These are phyloP conservation scores for Gymnobelideus leadbeateri DNA, from an alignment of 2,113 vertebrate species.

Conservation along the genomic window DNA sequence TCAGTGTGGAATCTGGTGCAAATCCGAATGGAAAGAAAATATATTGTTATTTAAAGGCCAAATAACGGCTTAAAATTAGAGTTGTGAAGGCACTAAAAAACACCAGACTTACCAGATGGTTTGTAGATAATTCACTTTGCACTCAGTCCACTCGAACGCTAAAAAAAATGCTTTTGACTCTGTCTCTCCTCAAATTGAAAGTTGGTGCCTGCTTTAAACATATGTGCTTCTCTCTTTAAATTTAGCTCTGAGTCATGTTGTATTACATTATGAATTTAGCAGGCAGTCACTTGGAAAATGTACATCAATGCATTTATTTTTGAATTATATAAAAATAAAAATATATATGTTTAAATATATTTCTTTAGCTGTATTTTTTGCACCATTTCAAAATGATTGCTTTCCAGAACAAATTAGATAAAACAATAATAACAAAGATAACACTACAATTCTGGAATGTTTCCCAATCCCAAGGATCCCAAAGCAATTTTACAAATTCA, in stretches of 20 bases:
- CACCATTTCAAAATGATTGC: slow-evolving; percentile 77
- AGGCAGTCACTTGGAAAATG: slow-evolving; percentile 79
- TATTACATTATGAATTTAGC: slow-evolving; percentile 79
- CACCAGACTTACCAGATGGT: slow-evolving; percentile 89
- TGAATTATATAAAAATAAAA: slow-evolving; percentile 76
- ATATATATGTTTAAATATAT: slow-evolving; percentile 82
- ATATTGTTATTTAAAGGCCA: slow-evolving; percentile 87
- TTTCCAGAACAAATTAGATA: slow-evolving; percentile 79
- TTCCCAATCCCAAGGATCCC: slow-evolving; percentile 62
- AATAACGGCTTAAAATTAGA: slow-evolving; percentile 89
- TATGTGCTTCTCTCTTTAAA: slow-evolving; percentile 84
- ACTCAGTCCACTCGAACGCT: slow-evolving; percentile 85
- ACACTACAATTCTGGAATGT: slow-evolving; percentile 53
- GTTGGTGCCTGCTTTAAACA: slow-evolving; percentile 83
- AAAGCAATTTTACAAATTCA: slow-evolving; percentile 40
- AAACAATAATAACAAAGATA: slow-evolving; percentile 77
- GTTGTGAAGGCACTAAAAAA: slow-evolving; percentile 84
- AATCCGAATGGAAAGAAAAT: slow-evolving; percentile 82
- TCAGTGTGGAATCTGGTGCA: slow-evolving; percentile 82
- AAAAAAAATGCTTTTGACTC: slow-evolving; percentile 83
- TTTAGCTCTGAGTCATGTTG: slow-evolving; percentile 83
- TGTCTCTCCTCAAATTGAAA: slow-evolving; percentile 84
- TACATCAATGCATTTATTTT: slow-evolving; percentile 81
- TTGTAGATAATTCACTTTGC: slow-evolving; percentile 85
- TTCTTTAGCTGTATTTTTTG: slow-evolving; percentile 77